A percentile compares a stretch with the other conserved stretches of the same genome.
These are phyloP conservation scores for Ascaphus truei DNA, from an alignment of 2,113 vertebrate species.

Conservation along the genomic window DNA sequence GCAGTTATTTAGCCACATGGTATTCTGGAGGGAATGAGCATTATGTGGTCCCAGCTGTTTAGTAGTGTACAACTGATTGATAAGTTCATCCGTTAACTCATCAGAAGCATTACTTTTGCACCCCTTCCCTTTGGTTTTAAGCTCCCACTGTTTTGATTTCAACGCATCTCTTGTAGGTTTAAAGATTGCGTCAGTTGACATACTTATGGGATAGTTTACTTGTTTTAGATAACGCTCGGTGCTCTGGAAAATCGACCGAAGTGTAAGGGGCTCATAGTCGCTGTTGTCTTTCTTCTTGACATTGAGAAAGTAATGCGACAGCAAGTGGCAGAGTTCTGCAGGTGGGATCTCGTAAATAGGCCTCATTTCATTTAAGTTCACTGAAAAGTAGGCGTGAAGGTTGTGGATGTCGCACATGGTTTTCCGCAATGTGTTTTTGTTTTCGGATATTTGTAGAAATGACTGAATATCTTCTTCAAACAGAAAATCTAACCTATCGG, in stretches of 20 bases:
- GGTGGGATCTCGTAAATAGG: background rate
- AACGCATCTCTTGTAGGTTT: background rate
- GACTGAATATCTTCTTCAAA: background rate
- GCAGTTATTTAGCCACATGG: background rate
- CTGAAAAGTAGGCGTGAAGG: background rate
- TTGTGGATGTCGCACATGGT: background rate
- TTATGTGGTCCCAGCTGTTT: slow-evolving; percentile 2
- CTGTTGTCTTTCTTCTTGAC: slow-evolving; percentile 10
- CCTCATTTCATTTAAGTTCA: background rate
- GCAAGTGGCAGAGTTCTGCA: background rate
- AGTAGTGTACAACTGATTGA: background rate
- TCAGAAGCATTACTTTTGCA: slow-evolving; percentile 7
- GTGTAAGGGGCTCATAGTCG: background rate
- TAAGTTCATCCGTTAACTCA: background rate
- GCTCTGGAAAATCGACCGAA: background rate
- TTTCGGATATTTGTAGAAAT: background rate
- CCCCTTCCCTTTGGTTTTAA: background rate
- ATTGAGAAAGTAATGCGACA: background rate
- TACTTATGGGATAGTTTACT: background rate
- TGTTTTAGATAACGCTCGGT: background rate
- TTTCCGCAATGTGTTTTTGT: background rate
- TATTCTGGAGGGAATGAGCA: slow-evolving; percentile 4
- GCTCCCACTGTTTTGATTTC: background rate
- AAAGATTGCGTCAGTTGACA: background rate
- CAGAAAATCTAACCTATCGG: background rate